Evolutionary conservation across 2,888 invertebrate genomes (phyloP), one percentile per base, ranked within the genome.

Genomic region (Itoplectis maculator): DNA sequence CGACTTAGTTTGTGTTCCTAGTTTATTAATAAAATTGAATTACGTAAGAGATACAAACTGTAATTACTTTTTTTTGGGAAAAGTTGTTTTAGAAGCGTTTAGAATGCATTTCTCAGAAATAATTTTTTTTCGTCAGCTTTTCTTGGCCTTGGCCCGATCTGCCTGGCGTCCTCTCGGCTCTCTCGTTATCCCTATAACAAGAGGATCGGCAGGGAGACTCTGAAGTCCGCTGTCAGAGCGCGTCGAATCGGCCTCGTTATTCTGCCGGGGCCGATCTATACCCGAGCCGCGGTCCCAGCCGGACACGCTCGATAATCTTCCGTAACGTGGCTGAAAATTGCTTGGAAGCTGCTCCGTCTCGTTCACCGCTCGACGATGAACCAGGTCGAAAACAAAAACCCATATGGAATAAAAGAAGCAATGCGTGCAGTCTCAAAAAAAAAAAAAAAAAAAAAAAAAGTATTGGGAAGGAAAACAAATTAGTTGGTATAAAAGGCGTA

Each of bases 301-400:
- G 29, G 80, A 68, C 69, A 80, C 80, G 80, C 75, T 80, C 74
- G 69, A 80, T 80, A 80, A 80, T 80, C 74, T 69, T 69, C 74
- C 75, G 80, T 80, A 80, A 80, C 80, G 80, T 68, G 69, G 75
- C 80, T 75, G 80, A 80, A 80, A 80, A 80, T 80, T 80, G 80
- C 74, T 75, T 75, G 69, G 68, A 59, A 75, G 80, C 80, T 75
- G 69, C 75, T 69, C 54, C 35, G 20, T 47, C 68, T 35, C 59
- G 18, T 77, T 59, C 63, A 63, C 63, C 61, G 51, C 63, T 61
- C 69, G 40, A 59, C 59, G 66, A 54, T 15, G 42, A 63, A 80
- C 49, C 56, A 68, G 54, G 45, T 63, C 35, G 40, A 63, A n/a
- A 70, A 79, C 68, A 80, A 80, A 80, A 74, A 61, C 42, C 61